Base-by-base conservation (phyloP, 2,113 vertebrate genomes). In the Mus spicilegus region DNA sequence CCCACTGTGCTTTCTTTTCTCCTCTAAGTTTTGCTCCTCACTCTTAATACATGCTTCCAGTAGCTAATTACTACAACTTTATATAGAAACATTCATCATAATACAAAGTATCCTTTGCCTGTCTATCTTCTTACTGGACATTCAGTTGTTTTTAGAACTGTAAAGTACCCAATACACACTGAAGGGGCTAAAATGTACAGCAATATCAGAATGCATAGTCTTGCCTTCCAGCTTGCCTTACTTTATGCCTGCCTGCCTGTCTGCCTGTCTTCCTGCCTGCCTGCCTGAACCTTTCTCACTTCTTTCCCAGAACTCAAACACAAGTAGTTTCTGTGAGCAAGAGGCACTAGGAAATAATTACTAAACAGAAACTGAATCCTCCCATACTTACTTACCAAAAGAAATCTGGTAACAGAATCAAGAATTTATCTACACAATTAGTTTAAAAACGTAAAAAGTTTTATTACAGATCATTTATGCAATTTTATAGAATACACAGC, bases 261-360 rank as follows among this genome's bases (percentile, higher is more conserved):
- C 63, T n/a, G 88, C 80, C 22, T 61, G 12, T 42, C 42, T 42
- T 42, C 51, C 58, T 33, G 61, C 12, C 63, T n/a, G 88, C 81
- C 24, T 42, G 13, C n/a, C 36, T 94, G 65, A 11, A 49, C 7
- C 17, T 6, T 81, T 33, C 46, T 90, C 49, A 24, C 36, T 49
- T n/a, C 70, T 39, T 81, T 90, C 65, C 56, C 90, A 67, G 63
- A 95, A 49, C n/a, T 58, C 72, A 73, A 93, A 22, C 63, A 94
- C 2, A 28, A 24, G 42, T 30, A 13, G 49, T 24, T 78, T 76
- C 92, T 70, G 0, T 54, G 19, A 84, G 33, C 58, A 91, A 94
- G 72, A 54, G 39, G 63, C 56, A 94, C 78, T 85, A 65, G 39
- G 39, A 82, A 82, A 42, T 51, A 87, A 91, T 69, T 28, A 84